phyloP scores from a whole-genome alignment of 2,113 vertebrate genomes.

The Forbesichthys agassizii region DNA sequence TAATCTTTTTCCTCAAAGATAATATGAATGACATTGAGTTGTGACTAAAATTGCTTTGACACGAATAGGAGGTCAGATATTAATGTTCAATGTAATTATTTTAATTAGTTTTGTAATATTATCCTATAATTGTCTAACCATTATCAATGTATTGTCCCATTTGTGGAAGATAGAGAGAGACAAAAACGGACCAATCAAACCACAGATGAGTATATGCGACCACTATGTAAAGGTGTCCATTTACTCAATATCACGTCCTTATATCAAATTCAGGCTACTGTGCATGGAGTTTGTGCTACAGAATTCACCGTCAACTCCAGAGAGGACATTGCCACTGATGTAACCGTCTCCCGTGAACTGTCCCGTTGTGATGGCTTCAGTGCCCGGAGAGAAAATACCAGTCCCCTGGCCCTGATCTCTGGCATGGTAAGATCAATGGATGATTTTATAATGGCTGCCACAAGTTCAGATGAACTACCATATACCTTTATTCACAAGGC shows the following conservation, averaged over 20 bases:
- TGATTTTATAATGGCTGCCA: neutral
- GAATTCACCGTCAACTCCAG: slow-evolving; percentile 73
- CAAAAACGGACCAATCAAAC: neutral
- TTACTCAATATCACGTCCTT: slow-evolving; percentile 14
- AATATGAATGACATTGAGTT: slow-evolving; percentile 28
- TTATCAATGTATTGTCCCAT: no score
- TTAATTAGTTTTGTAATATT: no score
- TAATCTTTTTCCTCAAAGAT: slow-evolving; percentile 36
- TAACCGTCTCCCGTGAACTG: slow-evolving; percentile 82
- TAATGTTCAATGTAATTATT: no score
- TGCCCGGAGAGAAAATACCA: slow-evolving; percentile 76
- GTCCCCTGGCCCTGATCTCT: slow-evolving; percentile 85
- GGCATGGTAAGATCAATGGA: slow-evolving; percentile 77
- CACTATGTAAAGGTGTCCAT: neutral
- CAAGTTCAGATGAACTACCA: neutral
- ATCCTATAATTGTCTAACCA: no score
- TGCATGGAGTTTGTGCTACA: slow-evolving; percentile 85
- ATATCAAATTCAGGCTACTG: slow-evolving; percentile 77
- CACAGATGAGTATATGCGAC: neutral
- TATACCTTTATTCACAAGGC: no score
- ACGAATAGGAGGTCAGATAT: neutral
- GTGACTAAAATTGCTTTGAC: slow-evolving; percentile 27
- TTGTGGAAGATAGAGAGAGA: no score
- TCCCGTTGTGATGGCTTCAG: slow-evolving; percentile 78
- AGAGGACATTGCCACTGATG: slow-evolving; percentile 77